These are phyloP conservation scores for Cardiocondyla obscurior DNA, from an alignment of 1,140 invertebrate genomes.

Conservation along the genomic window DNA sequence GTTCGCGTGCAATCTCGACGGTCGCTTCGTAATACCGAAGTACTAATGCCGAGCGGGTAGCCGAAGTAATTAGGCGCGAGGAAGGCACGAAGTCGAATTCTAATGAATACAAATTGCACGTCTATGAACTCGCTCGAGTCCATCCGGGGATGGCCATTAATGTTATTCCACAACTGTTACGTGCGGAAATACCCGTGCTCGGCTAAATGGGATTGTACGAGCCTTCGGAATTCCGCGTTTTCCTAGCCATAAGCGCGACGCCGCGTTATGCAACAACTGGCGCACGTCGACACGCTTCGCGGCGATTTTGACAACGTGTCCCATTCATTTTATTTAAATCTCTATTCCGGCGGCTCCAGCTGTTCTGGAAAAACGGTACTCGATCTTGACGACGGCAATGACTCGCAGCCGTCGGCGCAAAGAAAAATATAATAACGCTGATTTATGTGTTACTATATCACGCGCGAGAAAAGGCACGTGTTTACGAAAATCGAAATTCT, in stretches of 20 bases:
- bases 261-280: conserved; percentile 64
- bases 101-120: background rate
- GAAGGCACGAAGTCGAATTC: background rate
- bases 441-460: conserved; percentile 23
- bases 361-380: conserved; percentile 21
- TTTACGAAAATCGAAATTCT: background rate
- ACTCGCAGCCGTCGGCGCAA: background rate
- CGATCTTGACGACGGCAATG: background rate
- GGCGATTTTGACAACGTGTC: conserved; percentile 73
- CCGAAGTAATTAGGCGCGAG: conserved; percentile 25
- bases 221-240: conserved; percentile 67
- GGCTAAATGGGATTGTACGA: conserved; percentile 29
- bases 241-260: conserved; percentile 65
- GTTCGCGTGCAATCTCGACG: conserved; percentile 9
- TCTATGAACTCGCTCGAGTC: background rate
- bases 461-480: background rate
- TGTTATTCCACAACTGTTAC: conserved; percentile 38
- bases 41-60: background rate
- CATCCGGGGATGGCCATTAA: background rate
- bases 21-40: too few relatives aligned
- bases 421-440: background rate
- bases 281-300: conserved; percentile 71
- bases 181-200: conserved; percentile 53
- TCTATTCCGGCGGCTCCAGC: background rate
- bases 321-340: conserved; percentile 70